phyloP scores from a whole-genome alignment of 1,140 invertebrate genomes.

The Penaeus chinensis region DNA sequence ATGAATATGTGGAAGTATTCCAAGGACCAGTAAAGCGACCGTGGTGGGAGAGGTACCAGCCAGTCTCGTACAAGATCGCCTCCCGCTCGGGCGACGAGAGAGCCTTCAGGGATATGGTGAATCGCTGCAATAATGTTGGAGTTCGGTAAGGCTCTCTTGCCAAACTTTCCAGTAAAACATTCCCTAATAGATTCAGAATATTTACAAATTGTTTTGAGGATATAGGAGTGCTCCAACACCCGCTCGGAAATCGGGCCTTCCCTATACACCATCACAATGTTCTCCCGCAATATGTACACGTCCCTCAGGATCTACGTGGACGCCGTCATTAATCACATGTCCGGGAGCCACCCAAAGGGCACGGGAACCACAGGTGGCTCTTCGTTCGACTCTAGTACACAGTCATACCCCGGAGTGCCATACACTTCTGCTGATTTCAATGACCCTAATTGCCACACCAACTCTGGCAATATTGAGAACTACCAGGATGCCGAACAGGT shows the following conservation, averaged over 20 bases:
- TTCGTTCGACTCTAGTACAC: background rate
- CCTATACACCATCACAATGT: too few relatives aligned
- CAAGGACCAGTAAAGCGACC: conserved; percentile 67
- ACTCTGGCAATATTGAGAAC: conserved; percentile 35
- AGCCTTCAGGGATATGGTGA: conserved; percentile 80
- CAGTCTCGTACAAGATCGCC: conserved; percentile 82
- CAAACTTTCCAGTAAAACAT: too few relatives aligned
- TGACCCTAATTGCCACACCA: conserved; percentile 23
- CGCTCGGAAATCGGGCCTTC: too few relatives aligned
- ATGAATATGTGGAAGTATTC: conserved; percentile 6
- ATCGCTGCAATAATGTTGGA: conserved; percentile 72
- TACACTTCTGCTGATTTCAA: conserved; percentile 24
- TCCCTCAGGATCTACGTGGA: conserved; percentile 32
- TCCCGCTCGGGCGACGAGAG: conserved; percentile 81
- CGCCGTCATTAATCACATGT: conserved; percentile 42
- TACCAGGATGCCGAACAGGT: conserved; percentile 27
- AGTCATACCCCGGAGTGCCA: conserved; percentile 22
- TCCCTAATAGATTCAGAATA: too few relatives aligned
- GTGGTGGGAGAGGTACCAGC: conserved; percentile 90
- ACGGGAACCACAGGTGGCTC: conserved; percentile 14
- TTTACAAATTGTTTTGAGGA: too few relatives aligned
- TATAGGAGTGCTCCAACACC: too few relatives aligned
- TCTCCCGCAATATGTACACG: background rate
- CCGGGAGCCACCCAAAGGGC: background rate
- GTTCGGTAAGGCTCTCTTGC: conserved; percentile 64